Evolutionary conservation across 2,888 invertebrate species (phyloP), one percentile per base, ranked within the genome.

Genomic region (Lepidonotus clava): DNA sequence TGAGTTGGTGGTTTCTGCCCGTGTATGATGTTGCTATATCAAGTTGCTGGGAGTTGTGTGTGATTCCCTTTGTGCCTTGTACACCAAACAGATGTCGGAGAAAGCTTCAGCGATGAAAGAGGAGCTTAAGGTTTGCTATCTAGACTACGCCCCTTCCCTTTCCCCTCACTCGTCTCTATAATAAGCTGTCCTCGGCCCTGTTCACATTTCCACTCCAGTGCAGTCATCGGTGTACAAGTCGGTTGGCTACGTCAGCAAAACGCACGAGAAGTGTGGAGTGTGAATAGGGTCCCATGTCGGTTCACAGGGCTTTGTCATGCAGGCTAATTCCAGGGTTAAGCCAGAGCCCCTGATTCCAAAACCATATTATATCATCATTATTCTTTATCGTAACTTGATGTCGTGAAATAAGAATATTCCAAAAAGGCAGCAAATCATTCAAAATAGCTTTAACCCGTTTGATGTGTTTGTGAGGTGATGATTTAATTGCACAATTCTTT

Each of bases 91-190:
- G 66, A 66, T 24, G 8, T 46, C 46, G 66, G 14, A 8, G 66
- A 66, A 66, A 66, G 28, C 32, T 8, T 24, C 66, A 66, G 28
- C 66, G n/a, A 6, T 66, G 66, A 66, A 6, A 66, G 66, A 66
- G 14, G n/a, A 66, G n/a, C 32, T 14, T 51, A 51, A 66, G 66
- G 80, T 80, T 80, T 80, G 80, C 80, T 80, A 80, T 80, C 32
- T 80, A n/a, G 24, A 80, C 80, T 46, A n/a, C n/a, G 38, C 41
- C 80, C 80, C 41, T 80, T 46, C 41, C 80, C 46, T 80, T 28
- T 80, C n/a, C 46, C 41, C 5, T 80, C 80, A 80, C 80, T 41
- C 24, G 32, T 24, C 21, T 66, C 1, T 71, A 38, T 71, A 71
- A 71, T 38, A 71, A 71, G 71, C 38, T 38, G 71, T n/a, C 36